phyloP scores from a whole-genome alignment of 2,888 invertebrate species.

The Heliothis peltigera region DNA sequence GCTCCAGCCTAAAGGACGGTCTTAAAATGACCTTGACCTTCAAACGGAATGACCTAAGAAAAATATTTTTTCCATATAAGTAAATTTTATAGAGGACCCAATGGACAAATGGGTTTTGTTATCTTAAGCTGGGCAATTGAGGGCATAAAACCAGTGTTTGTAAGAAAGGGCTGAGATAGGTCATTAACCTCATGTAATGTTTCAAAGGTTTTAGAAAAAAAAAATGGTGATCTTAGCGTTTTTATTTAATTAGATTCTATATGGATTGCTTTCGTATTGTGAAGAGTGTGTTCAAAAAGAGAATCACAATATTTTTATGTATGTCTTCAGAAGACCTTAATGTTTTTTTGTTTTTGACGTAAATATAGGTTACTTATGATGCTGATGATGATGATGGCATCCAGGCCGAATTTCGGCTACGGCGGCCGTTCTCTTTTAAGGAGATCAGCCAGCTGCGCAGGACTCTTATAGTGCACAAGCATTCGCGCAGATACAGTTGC shows the following conservation, averaged over 20 bases:
- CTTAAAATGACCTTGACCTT: slow-evolving; percentile 40
- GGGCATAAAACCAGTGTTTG: slow-evolving; percentile 37
- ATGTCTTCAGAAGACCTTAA: no score
- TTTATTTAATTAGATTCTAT: neutral
- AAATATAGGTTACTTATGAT: no score
- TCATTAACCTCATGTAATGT: slow-evolving; percentile 6
- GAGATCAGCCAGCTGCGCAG: no score
- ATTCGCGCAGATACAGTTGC: no score
- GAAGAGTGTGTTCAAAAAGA: no score
- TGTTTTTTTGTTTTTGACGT: no score
- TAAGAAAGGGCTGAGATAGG: slow-evolving; percentile 6
- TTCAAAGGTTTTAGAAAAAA: neutral
- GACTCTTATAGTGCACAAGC: no score
- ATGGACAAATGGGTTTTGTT: slow-evolving; percentile 40
- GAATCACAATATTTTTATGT: no score
- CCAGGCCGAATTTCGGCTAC: no score
- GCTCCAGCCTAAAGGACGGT: slow-evolving; percentile 41
- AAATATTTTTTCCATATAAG: slow-evolving; percentile 55
- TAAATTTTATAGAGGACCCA: slow-evolving; percentile 46
- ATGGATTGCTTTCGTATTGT: neutral
- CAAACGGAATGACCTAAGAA: slow-evolving; percentile 35
- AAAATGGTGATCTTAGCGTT: neutral
- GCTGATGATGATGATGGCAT: no score
- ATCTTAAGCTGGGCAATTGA: slow-evolving; percentile 47
- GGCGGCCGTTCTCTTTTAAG: no score